phyloP scores from a whole-genome alignment of 2,888 invertebrate genomes.

The Harmothoe impar region DNA sequence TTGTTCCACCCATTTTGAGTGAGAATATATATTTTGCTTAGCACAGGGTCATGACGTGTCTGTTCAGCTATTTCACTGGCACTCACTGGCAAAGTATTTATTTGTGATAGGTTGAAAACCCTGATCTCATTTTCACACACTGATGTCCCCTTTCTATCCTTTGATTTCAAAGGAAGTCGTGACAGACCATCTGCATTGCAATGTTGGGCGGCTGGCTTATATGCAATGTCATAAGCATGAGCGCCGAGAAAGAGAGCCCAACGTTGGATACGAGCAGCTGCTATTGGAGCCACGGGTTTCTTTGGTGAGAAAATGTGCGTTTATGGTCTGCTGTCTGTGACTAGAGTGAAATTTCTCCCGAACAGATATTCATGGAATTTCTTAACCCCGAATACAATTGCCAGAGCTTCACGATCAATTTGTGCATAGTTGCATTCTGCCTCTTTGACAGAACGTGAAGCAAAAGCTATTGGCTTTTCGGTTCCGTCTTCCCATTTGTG shows the following conservation, averaged over 20 bases:
- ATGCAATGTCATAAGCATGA: neutral
- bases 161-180: neutral
- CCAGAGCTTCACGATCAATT: conserved; percentile 58
- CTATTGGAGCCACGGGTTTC: conserved; percentile 47
- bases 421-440: conserved; percentile 62
- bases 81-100: conserved; percentile 8
- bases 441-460: conserved; percentile 22
- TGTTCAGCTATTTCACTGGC: neutral
- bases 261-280: neutral
- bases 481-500: conserved; percentile 12
- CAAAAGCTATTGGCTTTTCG: conserved; percentile 37
- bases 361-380: conserved; percentile 37
- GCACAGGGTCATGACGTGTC: neutral
- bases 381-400: conserved; percentile 45
- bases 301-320: conserved; percentile 2
- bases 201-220: neutral
- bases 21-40: neutral
- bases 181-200: neutral
- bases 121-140: neutral
- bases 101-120: neutral
- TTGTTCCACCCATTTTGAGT: conserved; percentile 8
- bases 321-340: conserved; percentile 48
- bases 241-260: neutral
- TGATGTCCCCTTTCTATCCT: neutral
- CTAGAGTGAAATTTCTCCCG: conserved; percentile 47